These are phyloP conservation scores for Picus viridis DNA, from an alignment of 2,797 vertebrate species.

Conservation along the genomic window DNA sequence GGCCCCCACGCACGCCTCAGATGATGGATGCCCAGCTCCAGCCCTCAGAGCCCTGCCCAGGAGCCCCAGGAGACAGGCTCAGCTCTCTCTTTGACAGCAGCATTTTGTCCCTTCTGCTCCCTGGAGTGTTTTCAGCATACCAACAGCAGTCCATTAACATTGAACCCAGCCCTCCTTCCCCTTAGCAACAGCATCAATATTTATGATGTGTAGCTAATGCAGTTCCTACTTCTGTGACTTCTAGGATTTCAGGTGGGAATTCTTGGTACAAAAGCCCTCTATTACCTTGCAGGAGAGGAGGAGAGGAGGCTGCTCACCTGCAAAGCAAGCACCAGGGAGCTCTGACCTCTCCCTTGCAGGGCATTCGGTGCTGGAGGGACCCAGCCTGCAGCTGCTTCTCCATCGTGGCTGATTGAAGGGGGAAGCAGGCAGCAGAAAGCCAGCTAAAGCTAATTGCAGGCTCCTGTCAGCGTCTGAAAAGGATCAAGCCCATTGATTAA, in stretches of 20 bases:
- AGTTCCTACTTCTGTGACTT: conserved; percentile 56
- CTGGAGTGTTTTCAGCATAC: neutral
- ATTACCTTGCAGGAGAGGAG: neutral
- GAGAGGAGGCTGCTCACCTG: neutral
- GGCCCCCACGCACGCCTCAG: accelerated
- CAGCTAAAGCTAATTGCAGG: neutral
- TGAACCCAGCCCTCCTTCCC: conserved; percentile 20
- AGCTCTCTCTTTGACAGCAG: neutral
- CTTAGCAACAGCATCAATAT: conserved; percentile 70
- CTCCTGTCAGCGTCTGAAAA: neutral
- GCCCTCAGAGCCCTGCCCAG: neutral
- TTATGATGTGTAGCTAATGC: conserved; percentile 72
- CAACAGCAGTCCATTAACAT: conserved; percentile 33
- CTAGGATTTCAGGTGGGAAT: conserved; percentile 32
- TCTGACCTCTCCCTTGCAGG: neutral
- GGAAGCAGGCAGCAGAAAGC: neutral
- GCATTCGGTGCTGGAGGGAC: neutral
- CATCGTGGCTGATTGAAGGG: neutral
- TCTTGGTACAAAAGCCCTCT: conserved; percentile 40
- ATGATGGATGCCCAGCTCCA: accelerated
- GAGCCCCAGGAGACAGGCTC: neutral
- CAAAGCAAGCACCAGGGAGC: neutral
- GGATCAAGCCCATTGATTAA: conserved; percentile 10
- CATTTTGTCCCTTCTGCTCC: conserved; percentile 14
- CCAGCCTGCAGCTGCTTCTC: neutral